A percentile compares a stretch with the other conserved stretches of the same genome.
Evolutionary conservation across 2,113 vertebrate species (phyloP).

Genomic region (Zosterops hypoxanthus): DNA sequence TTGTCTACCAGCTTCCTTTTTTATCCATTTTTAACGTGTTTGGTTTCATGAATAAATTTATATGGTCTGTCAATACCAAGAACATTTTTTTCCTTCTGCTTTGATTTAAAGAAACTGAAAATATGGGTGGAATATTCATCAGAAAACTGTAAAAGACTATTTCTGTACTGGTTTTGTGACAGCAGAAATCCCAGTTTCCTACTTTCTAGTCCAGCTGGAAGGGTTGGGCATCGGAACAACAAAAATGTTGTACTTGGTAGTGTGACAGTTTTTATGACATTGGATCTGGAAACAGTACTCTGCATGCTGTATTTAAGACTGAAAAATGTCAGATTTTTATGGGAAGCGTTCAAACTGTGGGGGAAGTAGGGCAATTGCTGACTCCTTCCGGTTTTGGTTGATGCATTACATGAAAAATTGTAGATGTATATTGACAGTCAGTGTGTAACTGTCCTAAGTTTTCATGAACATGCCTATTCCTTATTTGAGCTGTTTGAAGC

Average conservation of each 20-base stretch:
- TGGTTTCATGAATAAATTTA: conserved; percentile 29
- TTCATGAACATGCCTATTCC: not conserved
- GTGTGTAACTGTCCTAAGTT: not conserved
- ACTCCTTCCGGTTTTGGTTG: not conserved
- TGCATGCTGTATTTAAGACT: not conserved
- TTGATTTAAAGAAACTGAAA: conserved; percentile 21
- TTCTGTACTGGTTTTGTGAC: not conserved
- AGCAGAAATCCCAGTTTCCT: not conserved
- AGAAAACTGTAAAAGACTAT: not conserved
- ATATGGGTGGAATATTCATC: not conserved
- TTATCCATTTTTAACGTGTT: conserved; percentile 33
- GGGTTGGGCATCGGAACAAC: not conserved
- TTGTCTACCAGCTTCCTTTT: not conserved
- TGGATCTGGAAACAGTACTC: not conserved
- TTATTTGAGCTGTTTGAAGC: not conserved
- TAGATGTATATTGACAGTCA: not conserved
- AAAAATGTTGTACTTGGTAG: not conserved
- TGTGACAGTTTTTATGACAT: not conserved
- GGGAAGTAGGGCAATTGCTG: not conserved
- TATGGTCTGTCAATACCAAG: conserved; percentile 11
- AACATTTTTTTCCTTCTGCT: not conserved
- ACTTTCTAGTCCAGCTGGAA: not conserved
- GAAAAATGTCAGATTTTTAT: conserved; percentile 19
- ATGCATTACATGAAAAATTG: not conserved
- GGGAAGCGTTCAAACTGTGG: not conserved